phyloP scores from a whole-genome alignment of 2,113 vertebrate species.

The Phrynosoma platyrhinos region DNA sequence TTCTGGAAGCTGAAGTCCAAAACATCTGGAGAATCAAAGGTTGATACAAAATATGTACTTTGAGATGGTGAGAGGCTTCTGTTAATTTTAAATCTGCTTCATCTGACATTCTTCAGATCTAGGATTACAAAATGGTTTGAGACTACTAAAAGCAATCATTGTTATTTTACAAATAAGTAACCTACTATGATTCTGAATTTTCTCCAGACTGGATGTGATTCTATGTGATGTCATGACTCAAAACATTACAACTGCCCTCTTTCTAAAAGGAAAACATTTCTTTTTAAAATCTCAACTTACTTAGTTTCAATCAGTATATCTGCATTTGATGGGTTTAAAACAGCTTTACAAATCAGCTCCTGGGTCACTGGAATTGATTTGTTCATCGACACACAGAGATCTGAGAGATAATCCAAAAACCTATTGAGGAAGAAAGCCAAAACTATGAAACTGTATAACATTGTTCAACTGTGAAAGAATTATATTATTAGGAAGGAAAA shows the following conservation, averaged over 20 bases:
- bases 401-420: constrained; percentile 97
- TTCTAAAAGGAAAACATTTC: constrained; percentile 30
- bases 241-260: constrained; percentile 35
- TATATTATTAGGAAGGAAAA: background rate
- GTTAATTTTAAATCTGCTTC: background rate
- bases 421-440: constrained; percentile 70
- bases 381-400: constrained; percentile 97
- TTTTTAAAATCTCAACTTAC: constrained; percentile 76
- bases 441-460: constrained; percentile 47
- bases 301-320: constrained; percentile 99
- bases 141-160: background rate
- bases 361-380: constrained; percentile 99
- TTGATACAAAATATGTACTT: background rate
- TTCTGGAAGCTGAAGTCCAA: background rate
- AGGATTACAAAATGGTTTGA: background rate
- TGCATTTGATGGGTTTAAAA: constrained; percentile 91
- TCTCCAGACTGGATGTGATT: background rate
- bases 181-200: background rate
- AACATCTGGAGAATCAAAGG: too few species aligned
- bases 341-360: constrained; percentile 96
- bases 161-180: background rate
- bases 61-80: background rate
- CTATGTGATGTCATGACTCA: constrained; percentile 18
- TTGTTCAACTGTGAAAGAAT: constrained; percentile 2
- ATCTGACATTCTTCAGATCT: background rate